These are phyloP conservation scores for Pampus argenteus DNA, from an alignment of 2,797 vertebrate species.

Conservation along the genomic window DNA sequence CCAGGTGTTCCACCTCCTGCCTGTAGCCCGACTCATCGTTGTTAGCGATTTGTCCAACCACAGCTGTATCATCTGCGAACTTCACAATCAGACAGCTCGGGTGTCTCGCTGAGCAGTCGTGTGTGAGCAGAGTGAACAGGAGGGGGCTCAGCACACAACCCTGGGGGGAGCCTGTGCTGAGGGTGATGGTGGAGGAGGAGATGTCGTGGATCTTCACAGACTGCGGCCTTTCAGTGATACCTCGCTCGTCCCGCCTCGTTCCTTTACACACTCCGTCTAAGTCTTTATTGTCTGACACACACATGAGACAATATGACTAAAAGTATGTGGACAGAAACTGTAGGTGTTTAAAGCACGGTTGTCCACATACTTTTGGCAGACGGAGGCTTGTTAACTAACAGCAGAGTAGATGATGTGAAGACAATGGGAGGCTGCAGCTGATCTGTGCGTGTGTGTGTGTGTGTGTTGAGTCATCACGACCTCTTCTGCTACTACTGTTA, in stretches of 20 bases:
- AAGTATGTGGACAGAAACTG: neutral
- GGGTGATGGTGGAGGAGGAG: too few relatives aligned
- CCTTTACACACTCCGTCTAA: neutral
- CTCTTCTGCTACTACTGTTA: neutral
- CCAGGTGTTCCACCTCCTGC: too few relatives aligned
- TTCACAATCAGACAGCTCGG: too few relatives aligned
- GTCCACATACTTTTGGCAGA: conserved; percentile 25
- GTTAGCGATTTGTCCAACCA: too few relatives aligned
- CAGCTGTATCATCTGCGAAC: too few relatives aligned
- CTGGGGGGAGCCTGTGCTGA: too few relatives aligned
- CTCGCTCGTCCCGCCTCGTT: neutral
- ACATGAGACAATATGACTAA: neutral
- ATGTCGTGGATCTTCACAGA: too few relatives aligned
- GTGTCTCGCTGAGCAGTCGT: too few relatives aligned
- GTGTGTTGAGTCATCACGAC: conserved; percentile 38
- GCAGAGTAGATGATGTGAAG: conserved; percentile 5
- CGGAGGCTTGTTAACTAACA: conserved; percentile 18
- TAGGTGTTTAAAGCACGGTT: fast-evolving
- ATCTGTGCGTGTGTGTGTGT: neutral
- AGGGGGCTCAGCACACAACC: too few relatives aligned
- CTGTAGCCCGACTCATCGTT: too few relatives aligned
- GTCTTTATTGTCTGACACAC: neutral
- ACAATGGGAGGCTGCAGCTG: conserved; percentile 33
- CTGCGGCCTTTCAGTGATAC: too few relatives aligned
- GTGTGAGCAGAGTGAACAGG: too few relatives aligned